Percentiles rank a stretch among this genome's conserved stretches.
Evolutionary conservation across 2,888 invertebrate genomes (phyloP).

Genomic region (Mechanitis messenoides): DNA sequence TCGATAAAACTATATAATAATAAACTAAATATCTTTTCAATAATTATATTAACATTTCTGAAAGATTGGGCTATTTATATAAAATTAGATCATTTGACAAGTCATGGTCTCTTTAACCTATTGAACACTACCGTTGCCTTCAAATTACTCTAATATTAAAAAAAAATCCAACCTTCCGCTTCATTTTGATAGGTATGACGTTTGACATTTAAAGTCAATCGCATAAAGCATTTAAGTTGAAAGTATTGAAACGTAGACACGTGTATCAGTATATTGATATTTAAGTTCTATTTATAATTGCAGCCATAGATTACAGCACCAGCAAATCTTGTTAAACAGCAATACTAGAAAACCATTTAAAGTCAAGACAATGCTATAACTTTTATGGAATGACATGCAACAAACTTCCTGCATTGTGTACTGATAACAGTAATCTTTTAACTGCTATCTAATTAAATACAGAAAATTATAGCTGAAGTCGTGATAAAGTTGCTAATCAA

Average conservation of each 20-base stretch:
- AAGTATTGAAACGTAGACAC: background rate
- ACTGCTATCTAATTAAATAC: conserved; percentile 18
- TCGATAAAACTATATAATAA: background rate
- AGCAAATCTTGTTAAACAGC: conserved; percentile 19
- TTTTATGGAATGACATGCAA: conserved; percentile 44
- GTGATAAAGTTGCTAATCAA: conserved; percentile 1
- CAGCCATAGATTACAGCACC: conserved; percentile 7
- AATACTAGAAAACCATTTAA: background rate
- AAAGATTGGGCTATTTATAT: background rate
- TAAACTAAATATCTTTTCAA: background rate
- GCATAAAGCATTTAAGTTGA: background rate
- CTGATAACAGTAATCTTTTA: conserved; percentile 27
- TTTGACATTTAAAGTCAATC: conserved; percentile 1
- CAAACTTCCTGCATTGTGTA: conserved; percentile 18
- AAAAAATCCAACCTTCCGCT: too few species aligned
- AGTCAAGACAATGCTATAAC: conserved; percentile 21
- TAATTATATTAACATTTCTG: background rate
- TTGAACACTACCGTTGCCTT: background rate
- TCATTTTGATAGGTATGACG: background rate
- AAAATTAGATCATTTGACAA: too few species aligned
- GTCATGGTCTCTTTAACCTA: background rate
- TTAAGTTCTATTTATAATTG: background rate
- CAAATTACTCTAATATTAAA: too few species aligned
- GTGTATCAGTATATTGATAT: background rate
- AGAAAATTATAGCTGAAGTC: conserved; percentile 11